Percentiles rank a stretch among this genome's conserved stretches.
Evolutionary conservation across 2,888 invertebrate species (phyloP).

Genomic region (Troides oblongomaculatus): DNA sequence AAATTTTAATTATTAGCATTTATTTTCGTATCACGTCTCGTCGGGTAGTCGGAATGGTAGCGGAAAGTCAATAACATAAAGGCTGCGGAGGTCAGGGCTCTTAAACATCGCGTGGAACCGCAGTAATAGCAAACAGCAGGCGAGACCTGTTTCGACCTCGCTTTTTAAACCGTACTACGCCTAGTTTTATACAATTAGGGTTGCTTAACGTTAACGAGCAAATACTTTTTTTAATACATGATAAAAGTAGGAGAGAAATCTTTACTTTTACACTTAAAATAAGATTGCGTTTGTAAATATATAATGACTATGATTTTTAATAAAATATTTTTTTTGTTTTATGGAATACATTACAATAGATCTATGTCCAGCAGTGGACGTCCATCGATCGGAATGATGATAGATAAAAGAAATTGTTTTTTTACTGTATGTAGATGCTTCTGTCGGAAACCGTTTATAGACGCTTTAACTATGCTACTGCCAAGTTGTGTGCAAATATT

Average conservation of each 20-base stretch:
- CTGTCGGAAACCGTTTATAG: no score
- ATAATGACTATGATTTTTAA: no score
- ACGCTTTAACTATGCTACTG: no score
- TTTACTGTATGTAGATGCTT: no score
- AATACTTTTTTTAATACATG: conserved; percentile 23
- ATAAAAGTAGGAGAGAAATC: conserved; percentile 16
- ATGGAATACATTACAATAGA: no score
- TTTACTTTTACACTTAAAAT: conserved; percentile 19
- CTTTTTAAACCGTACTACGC: conserved; percentile 39
- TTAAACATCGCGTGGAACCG: conserved; percentile 64
- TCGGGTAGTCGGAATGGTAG: conserved; percentile 28
- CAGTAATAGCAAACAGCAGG: conserved; percentile 55
- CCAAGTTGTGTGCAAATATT: no score
- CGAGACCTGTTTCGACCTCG: conserved; percentile 55
- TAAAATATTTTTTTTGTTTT: no score
- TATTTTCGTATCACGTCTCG: conserved; percentile 18
- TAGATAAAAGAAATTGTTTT: no score
- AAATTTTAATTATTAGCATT: neutral
- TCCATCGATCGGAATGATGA: no score
- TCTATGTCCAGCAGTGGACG: no score
- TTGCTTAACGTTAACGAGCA: no score
- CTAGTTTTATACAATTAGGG: conserved; percentile 4
- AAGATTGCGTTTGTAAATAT: conserved; percentile 20
- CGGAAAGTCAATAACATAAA: conserved; percentile 64
- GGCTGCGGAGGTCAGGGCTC: conserved; percentile 59